phyloP scores from a whole-genome alignment of 2,888 invertebrate genomes.

The Erynnis tages region DNA sequence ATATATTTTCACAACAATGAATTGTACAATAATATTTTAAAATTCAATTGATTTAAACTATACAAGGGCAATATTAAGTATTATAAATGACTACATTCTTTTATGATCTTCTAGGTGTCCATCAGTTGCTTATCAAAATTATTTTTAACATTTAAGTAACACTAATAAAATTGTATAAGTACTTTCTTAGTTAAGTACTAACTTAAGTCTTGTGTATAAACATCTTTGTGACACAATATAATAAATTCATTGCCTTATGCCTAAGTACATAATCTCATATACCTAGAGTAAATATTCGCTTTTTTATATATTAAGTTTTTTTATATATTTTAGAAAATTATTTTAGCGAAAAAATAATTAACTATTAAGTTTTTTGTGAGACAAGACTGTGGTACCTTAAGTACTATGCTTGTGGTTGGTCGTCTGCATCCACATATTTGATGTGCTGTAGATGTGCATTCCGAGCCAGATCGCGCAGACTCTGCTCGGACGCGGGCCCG shows the following conservation, averaged over 20 bases:
- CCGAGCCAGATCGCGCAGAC: conserved; percentile 63
- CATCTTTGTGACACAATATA: conserved; percentile 7
- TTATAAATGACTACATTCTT: no score
- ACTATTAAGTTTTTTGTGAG: neutral
- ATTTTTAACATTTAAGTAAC: no score
- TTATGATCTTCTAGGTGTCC: no score
- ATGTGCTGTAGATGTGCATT: conserved; percentile 65
- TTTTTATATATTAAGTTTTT: neutral
- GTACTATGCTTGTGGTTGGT: conserved; percentile 39
- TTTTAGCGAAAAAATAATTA: neutral
- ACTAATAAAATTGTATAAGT: conserved; percentile 3
- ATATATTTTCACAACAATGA: neutral
- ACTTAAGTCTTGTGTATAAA: conserved; percentile 14
- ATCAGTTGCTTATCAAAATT: no score
- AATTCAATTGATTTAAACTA: no score
- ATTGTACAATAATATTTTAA: no score
- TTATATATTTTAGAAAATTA: no score
- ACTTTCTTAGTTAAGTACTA: conserved; percentile 13
- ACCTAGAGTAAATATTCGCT: conserved; percentile 23
- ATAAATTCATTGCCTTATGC: neutral
- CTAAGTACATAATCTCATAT: conserved; percentile 19
- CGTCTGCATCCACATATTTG: conserved; percentile 68
- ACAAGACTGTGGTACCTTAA: conserved; percentile 17
- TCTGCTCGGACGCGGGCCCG: conserved; percentile 74
- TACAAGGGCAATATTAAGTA: no score